These are phyloP conservation scores for Nephrotoma guestfalica DNA, from an alignment of 2,888 invertebrate genomes.

Conservation along the genomic window DNA sequence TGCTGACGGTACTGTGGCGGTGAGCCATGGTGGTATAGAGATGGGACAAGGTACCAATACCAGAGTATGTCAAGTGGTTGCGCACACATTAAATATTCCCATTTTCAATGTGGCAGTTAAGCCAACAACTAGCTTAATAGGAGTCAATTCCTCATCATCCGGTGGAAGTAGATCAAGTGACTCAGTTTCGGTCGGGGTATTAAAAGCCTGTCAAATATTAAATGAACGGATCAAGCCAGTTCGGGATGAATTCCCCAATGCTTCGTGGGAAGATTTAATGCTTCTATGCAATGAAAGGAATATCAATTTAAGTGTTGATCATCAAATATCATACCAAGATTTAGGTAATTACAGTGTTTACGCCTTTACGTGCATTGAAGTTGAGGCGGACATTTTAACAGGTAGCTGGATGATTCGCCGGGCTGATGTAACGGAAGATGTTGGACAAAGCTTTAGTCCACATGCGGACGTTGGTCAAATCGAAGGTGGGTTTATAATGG, in stretches of 20 bases:
- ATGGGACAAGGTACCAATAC: conserved; percentile 71
- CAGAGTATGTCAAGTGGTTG: conserved; percentile 60
- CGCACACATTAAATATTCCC: conserved; percentile 53
- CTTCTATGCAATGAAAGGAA: conserved; percentile 36
- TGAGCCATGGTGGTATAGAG: conserved; percentile 61
- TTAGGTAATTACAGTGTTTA: conserved; percentile 47
- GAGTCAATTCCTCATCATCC: conserved; percentile 51
- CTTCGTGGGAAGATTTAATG: conserved; percentile 43
- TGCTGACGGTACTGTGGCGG: conserved; percentile 52
- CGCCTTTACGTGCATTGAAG: conserved; percentile 48
- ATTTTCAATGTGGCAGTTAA: conserved; percentile 49
- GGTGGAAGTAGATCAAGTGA: conserved; percentile 64
- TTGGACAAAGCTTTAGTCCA: conserved; percentile 59
- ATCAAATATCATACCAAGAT: conserved; percentile 38
- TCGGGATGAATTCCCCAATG: conserved; percentile 35
- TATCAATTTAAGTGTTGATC: conserved; percentile 45
- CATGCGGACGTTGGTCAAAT: conserved; percentile 58
- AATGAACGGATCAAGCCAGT: conserved; percentile 43
- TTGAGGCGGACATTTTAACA: conserved; percentile 64
- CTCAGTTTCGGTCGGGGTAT: conserved; percentile 37
- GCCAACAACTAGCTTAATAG: conserved; percentile 45
- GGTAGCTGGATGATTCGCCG: conserved; percentile 54
- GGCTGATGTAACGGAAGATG: conserved; percentile 59
- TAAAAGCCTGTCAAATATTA: conserved; percentile 43
- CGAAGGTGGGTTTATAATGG: conserved; percentile 69